Base-by-base conservation (phyloP, 2,888 invertebrate genomes). In the Rapana venosa region DNA sequence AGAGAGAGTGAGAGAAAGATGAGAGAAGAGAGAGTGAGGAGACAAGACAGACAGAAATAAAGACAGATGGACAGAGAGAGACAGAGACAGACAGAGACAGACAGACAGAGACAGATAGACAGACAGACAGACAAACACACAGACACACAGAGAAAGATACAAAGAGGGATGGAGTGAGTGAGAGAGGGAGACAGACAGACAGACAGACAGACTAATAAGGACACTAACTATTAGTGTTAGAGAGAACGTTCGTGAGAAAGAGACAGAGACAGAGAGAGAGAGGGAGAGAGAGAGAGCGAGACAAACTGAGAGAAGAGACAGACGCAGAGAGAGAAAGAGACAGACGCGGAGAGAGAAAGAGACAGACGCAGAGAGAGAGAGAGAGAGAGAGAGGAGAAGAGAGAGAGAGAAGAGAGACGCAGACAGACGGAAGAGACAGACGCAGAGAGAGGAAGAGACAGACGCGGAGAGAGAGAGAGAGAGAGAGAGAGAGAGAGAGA, bases 1-100 rank as follows among this genome's bases (percentile, higher is more conserved):
- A 83, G 83, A 83, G 83, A 83, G 83, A 83, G 83, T 36, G 83
- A 83, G 83, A 83, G 83, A 83, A 35, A 36, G 83, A 83, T 11
- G 32, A 32, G 32, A 32, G 26, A 35, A 17, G 83, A 83, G 83
- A 83, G 35, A 83, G 74, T n/a, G 74, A 77, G 74, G n/a, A 11
- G 26, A 70, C 26, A 32, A 26, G 26, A 26, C 8, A 20, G 32
- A 32, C 11, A 47, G 32, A 2, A n/a, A n/a, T n/a, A 84, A 47
- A 47, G 84, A 56, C 32, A 79, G 77, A 79, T 30, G 32, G n/a
- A n/a, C 32, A 79, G 77, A 32, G 32, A 84, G 83, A 36, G 83
- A 47, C 47, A 47, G 84, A 56, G 84, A 56, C 56, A 47, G 84
- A 84, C 56, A 84, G 58, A 84, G 56, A 84, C 56, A 84, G 56